phyloP scores from a whole-genome alignment of 2,888 invertebrate genomes.

The Hyles lineata region DNA sequence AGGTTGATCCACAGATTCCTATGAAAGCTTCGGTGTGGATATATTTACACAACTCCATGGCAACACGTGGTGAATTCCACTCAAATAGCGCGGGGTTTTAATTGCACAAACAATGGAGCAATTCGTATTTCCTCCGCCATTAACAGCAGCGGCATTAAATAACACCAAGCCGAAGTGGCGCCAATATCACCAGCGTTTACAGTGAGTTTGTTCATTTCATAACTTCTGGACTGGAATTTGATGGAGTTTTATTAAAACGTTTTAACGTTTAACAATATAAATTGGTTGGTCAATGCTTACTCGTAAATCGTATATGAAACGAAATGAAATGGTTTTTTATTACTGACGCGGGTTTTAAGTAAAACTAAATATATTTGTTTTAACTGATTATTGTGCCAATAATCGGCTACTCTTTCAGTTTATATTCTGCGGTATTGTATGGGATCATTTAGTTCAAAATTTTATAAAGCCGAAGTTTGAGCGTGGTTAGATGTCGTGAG shows the following conservation, averaged over 20 bases:
- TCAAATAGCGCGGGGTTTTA: conserved; percentile 23
- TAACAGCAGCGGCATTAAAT: background rate
- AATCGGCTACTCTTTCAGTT: too few relatives aligned
- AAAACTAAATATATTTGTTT: too few relatives aligned
- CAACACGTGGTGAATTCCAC: background rate
- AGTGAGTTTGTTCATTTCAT: background rate
- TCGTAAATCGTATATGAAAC: too few relatives aligned
- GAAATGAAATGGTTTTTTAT: too few relatives aligned
- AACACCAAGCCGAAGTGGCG: background rate
- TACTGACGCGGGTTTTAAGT: too few relatives aligned
- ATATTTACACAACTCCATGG: background rate
- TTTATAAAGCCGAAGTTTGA: too few relatives aligned
- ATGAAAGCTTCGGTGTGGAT: background rate
- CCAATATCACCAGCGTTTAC: background rate
- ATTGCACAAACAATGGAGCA: conserved; percentile 36
- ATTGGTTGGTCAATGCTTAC: background rate
- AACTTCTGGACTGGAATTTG: background rate
- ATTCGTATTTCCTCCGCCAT: conserved; percentile 39
- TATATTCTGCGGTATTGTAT: too few relatives aligned
- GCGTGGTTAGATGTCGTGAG: too few relatives aligned
- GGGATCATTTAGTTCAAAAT: too few relatives aligned
- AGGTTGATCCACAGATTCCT: too few relatives aligned
- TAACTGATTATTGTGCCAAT: too few relatives aligned
- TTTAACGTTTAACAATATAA: background rate
- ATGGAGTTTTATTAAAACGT: background rate